A percentile compares a stretch with the other conserved stretches of the same genome.
Evolutionary conservation across 2,888 invertebrate genomes (phyloP).

Genomic region (Drymonia ruficornis): DNA sequence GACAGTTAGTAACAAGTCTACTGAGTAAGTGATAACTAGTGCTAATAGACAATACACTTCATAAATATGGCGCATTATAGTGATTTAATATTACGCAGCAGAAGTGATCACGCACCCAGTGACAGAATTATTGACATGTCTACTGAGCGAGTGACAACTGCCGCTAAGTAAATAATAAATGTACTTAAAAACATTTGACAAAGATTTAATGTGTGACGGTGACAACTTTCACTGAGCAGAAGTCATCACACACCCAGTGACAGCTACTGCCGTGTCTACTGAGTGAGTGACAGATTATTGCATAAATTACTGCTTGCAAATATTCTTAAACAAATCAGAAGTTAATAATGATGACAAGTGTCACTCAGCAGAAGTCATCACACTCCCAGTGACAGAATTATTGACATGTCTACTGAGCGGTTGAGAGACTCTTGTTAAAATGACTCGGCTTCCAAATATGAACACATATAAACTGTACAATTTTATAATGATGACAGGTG

Average conservation of each 20-base stretch:
- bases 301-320: conserved; percentile 8
- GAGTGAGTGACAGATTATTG: conserved; percentile 5
- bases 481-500: not conserved
- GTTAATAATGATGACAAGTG: not conserved
- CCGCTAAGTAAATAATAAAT: not conserved
- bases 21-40: conserved; percentile 23
- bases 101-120: conserved; percentile 17
- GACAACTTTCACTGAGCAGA: conserved; percentile 11
- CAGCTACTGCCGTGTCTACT: conserved; percentile 18
- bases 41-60: conserved; percentile 6
- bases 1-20: conserved; percentile 5
- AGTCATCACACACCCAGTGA: conserved; percentile 21
- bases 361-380: conserved; percentile 5
- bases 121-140: conserved; percentile 25
- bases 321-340: not conserved
- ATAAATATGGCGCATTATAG: not conserved
- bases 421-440: conserved; percentile 17
- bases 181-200: too few species aligned
- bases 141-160: conserved; percentile 22
- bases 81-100: not conserved
- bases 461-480: not conserved
- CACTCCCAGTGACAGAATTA: conserved; percentile 23
- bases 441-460: not conserved
- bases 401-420: conserved; percentile 27
- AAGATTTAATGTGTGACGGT: too few species aligned